A percentile compares a stretch with the other conserved stretches of the same genome.
Conservation (phyloP, 2,888 invertebrate genomes). For the Pterobdella sp. region DNA sequence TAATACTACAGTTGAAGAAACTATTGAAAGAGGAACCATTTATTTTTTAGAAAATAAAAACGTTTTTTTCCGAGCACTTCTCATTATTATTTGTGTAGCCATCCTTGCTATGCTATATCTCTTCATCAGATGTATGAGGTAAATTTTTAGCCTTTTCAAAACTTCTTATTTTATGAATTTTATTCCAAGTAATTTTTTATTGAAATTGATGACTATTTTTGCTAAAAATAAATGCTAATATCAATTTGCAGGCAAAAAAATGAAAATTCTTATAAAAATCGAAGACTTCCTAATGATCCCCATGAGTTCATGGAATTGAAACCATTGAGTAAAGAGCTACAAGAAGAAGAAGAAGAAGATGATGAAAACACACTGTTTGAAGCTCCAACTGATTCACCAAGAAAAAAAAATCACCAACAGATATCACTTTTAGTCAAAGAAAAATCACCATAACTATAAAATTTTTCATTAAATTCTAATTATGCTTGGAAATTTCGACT, state of each 20-base stretch:
- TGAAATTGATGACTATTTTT: not conserved
- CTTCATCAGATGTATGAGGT: slow-evolving; percentile 25
- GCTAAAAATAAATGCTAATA: not conserved
- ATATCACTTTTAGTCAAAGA: not conserved
- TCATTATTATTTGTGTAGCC: slow-evolving; percentile 24
- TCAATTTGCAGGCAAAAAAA: slow-evolving; percentile 6
- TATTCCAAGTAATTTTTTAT: slow-evolving; percentile 8
- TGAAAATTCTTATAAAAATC: slow-evolving; percentile 19
- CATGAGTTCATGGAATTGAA: slow-evolving; percentile 20
- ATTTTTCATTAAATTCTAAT: not conserved
- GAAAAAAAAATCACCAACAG: not conserved
- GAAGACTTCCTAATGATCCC: slow-evolving; percentile 14
- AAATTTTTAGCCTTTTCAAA: not conserved
- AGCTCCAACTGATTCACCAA: not conserved
- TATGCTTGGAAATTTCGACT: too few relatives aligned
- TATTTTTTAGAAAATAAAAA: slow-evolving; percentile 21
- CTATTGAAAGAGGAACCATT: not conserved
- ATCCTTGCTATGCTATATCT: slow-evolving; percentile 21
- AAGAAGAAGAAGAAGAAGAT: slow-evolving; percentile 26
- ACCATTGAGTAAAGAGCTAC: not conserved
- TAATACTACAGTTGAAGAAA: not conserved
- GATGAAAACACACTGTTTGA: slow-evolving; percentile 30
- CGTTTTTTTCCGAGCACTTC: slow-evolving; percentile 21
- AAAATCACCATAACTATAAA: not conserved
- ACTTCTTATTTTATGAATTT: not conserved